Base-by-base conservation (phyloP, 37 sponge, comb jelly and placozoan species). In the Haliclona indistincta region DNA sequence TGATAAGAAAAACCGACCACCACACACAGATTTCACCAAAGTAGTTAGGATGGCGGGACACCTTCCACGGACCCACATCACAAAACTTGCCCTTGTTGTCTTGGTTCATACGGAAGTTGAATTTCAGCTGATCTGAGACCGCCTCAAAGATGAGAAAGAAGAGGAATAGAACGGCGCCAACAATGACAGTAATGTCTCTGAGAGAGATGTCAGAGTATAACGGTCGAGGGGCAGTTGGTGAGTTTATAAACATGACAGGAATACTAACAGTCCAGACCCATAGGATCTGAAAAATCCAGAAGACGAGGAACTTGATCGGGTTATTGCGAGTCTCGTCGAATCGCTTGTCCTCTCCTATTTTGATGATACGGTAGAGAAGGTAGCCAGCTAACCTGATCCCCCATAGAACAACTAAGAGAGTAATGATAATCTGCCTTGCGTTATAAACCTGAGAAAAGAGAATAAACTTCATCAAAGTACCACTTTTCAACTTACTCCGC, bases 21-120 rank as follows among this genome's bases (percentile, higher is more conserved):
- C 87, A 86, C 0, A 80, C 54, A 23, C 52, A 37, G 34, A 80
- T 80, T 64, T 86, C 87, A 17, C 87, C 87, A 56, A 86, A 76
- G 44, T 86, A 86, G 81, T 86, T 86, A n/a, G 87, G 87, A 35
- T 86, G 87, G 5, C 87, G 68, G 30, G 81, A 80, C 15, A 74
- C 29, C 41, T 55, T 56, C 87, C 87, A 86, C 39, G 75, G 71
- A 32, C 87, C 87, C 8, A 61, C 64, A 19, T 80, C 68, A 34
- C 58, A 62, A 70, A 54, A 76, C 65, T 69, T 66, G 13, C 82
- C 82, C 74, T 76, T 81, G 77, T 87, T 87, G 15, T 40, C 56
- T 2, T 78, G 79, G 68, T 77, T 55, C 73, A 25, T 70, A 17
- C 73, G 61, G 60, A 87, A 87, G 42, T 58, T 66, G 56, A 56